Evolutionary conservation across 2,797 vertebrate species (phyloP), one percentile per base, ranked within the genome.

Genomic region (Etheostoma nigrum): DNA sequence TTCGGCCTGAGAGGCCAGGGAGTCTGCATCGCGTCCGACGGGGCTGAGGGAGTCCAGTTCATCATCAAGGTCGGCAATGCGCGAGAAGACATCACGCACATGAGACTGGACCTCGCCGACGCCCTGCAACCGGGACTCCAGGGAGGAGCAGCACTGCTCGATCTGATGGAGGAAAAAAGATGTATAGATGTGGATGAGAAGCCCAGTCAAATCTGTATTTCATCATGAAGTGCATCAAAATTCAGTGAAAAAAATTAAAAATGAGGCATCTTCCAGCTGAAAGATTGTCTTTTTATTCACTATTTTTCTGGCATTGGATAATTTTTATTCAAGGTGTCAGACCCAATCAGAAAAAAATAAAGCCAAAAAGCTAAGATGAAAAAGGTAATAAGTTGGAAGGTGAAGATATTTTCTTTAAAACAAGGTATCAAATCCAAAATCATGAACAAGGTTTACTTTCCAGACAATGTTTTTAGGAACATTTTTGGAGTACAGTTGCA

Each of bases 41-140:
- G 98, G 95, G 73, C 97, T 96, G 94, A 99, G 96, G 72, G 96
- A 94, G 89, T 99, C 98, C 9, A 99, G 94, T 72, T 99, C 98
- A 11, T 99, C 98, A 0, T 99, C 98, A 1, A 99, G 94, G 82
- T 99, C 98, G 0, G 98, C 95, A 44, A 99, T 92, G 0, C 96
- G 96, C 0, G 98, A 98, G 91, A 99, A 99, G 88, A 99, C 95
- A 61, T 99, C 98, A 6, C 98, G 96, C 12, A 99, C 97, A 8
- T 92, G 94, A 23, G 92, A 93, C 86, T 93, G 98, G 86, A 99
- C 98, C 81, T 97, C 97, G 6, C 98, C 94, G 1, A 99, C 97
- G 0, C 98, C 98, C 84, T 97, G 98, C 2, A 99, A 94, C 16
- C 98, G 97, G 27, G 92, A 96, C 76, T 99, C 98, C 92, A 99